phyloP scores from a whole-genome alignment of 2,888 invertebrate genomes.

The Tenthredo scrophulariae region DNA sequence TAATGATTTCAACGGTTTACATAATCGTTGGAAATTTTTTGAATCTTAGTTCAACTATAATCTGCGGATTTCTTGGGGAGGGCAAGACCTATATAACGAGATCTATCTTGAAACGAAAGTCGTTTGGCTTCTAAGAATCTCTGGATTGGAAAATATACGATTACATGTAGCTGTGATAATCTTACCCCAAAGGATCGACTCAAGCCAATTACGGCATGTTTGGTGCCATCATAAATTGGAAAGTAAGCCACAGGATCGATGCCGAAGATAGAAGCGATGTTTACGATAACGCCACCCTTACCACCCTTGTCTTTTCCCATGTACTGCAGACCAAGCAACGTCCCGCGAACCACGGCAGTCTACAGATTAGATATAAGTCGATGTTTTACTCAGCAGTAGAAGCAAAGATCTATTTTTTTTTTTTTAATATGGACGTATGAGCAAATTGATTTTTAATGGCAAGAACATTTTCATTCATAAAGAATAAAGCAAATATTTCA shows the following conservation, averaged over 20 bases:
- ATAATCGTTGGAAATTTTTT: not conserved
- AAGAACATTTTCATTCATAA: not conserved
- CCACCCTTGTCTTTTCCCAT: slow-evolving; percentile 78
- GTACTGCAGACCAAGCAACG: slow-evolving; percentile 77
- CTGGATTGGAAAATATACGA: not conserved
- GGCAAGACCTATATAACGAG: slow-evolving; percentile 66
- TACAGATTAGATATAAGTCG: slow-evolving; percentile 61
- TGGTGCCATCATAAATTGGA: slow-evolving; percentile 83
- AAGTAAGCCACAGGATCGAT: slow-evolving; percentile 79
- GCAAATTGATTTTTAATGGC: not conserved
- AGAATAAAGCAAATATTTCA: no score
- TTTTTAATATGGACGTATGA: not conserved
- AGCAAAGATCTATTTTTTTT: not conserved
- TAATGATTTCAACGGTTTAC: not conserved
- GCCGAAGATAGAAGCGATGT: slow-evolving; percentile 83
- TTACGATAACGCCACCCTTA: slow-evolving; percentile 83
- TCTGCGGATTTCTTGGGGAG: slow-evolving; percentile 65
- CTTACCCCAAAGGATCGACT: slow-evolving; percentile 79
- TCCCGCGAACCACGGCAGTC: slow-evolving; percentile 77
- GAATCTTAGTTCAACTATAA: not conserved
- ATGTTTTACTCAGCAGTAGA: not conserved
- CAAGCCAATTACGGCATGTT: slow-evolving; percentile 77
- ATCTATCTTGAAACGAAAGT: not conserved
- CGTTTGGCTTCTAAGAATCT: not conserved
- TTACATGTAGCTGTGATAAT: not conserved